Evolutionary conservation across 2,888 invertebrate species (phyloP).

Genomic region (Amphimallon solstitiale): DNA sequence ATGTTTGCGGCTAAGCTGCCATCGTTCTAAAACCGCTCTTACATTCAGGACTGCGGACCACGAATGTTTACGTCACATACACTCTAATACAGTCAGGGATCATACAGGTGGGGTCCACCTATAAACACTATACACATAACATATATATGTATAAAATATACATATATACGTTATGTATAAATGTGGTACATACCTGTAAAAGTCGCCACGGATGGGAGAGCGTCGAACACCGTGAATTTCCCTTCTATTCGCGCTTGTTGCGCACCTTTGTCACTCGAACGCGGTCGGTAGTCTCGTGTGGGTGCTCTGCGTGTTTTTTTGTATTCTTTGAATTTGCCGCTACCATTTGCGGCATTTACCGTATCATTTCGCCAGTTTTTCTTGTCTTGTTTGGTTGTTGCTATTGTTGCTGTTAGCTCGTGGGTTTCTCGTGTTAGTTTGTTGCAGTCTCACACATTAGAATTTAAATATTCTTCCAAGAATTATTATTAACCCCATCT

Average conservation of each 20-base stretch:
- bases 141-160: background rate
- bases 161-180: too few species aligned
- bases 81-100: background rate
- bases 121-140: conserved; percentile 13
- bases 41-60: conserved; percentile 15
- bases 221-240: background rate
- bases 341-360: conserved; percentile 10
- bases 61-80: conserved; percentile 24
- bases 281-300: background rate
- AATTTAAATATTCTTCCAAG: too few species aligned
- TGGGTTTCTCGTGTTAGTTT: background rate
- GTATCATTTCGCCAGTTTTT: background rate
- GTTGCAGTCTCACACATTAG: background rate
- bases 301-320: background rate
- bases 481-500: too few species aligned
- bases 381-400: background rate
- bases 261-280: background rate
- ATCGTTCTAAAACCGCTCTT: conserved; percentile 27
- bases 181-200: background rate
- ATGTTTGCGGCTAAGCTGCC: conserved; percentile 30
- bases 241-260: background rate
- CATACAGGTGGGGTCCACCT: background rate
- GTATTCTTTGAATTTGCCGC: background rate
- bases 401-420: background rate
- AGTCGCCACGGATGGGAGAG: background rate